Conservation (phyloP, 2,113 vertebrate species). For the Anser cygnoides region DNA sequence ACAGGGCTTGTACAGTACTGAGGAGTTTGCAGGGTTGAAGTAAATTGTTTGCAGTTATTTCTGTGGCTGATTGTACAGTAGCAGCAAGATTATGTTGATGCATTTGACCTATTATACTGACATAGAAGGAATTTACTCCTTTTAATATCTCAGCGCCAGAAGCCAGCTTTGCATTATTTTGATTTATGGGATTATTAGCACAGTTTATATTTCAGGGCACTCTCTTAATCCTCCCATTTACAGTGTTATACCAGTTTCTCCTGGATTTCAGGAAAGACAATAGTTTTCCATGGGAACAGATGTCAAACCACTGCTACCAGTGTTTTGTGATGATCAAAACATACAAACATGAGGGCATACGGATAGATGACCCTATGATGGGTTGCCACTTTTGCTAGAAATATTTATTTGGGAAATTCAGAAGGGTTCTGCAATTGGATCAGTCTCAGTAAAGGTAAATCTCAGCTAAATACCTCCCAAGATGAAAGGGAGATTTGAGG, state of each 20-base stretch:
- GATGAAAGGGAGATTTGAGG: not conserved
- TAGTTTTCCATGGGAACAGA: not conserved
- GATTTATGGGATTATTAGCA: constrained; percentile 39
- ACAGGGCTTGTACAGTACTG: not conserved
- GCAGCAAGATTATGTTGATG: constrained; percentile 36
- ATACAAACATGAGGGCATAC: rapidly evolving
- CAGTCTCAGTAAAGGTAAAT: not conserved
- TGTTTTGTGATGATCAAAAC: not conserved
- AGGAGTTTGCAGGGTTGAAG: not conserved
- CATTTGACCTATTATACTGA: constrained; percentile 17
- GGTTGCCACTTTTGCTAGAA: not conserved
- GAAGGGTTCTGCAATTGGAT: rapidly evolving
- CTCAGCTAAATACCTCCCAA: not conserved
- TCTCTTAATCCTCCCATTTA: not conserved
- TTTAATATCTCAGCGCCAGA: constrained; percentile 6
- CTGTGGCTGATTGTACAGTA: constrained; percentile 5
- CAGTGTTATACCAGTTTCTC: not conserved
- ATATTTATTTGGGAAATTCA: not conserved
- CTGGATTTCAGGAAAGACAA: not conserved
- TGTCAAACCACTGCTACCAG: not conserved
- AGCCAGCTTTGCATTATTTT: constrained; percentile 36
- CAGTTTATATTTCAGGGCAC: not conserved
- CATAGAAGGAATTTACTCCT: constrained; percentile 2
- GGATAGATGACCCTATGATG: not conserved
- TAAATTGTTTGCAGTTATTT: constrained; percentile 32